Evolutionary conservation across 2,888 invertebrate species (phyloP).

Genomic region (Lymantria monacha): DNA sequence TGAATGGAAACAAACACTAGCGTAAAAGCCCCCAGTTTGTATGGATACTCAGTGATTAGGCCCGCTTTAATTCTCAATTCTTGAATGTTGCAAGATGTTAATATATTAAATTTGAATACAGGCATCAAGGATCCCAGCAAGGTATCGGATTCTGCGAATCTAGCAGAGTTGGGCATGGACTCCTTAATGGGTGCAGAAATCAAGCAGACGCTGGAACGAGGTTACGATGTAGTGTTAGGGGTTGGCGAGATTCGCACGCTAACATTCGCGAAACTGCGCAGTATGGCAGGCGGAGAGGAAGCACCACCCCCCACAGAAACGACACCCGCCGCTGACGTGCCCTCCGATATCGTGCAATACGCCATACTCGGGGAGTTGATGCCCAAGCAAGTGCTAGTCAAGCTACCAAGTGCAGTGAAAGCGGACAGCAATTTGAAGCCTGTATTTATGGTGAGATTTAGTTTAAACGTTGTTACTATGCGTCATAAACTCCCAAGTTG

Average conservation of each 20-base stretch:
- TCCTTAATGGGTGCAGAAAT: constrained; percentile 99
- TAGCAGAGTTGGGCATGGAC: constrained; percentile 98
- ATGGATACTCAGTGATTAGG: too few relatives aligned
- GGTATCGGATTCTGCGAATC: constrained; percentile 87
- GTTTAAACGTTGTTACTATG: not conserved
- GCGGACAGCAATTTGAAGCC: constrained; percentile 65
- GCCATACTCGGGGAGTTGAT: constrained; percentile 84
- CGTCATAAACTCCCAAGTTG: too few relatives aligned
- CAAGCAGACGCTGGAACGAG: constrained; percentile 96
- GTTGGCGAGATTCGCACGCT: constrained; percentile 95
- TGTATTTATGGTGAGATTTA: constrained; percentile 82
- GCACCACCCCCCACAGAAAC: constrained; percentile 13
- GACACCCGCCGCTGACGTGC: constrained; percentile 26
- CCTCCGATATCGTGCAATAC: constrained; percentile 70
- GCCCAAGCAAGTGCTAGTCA: constrained; percentile 87
- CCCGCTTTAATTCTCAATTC: too few relatives aligned
- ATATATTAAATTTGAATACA: constrained; percentile 27
- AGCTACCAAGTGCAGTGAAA: constrained; percentile 82
- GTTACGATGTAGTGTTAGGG: constrained; percentile 94
- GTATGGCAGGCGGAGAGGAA: constrained; percentile 70
- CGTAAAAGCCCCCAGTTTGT: too few relatives aligned
- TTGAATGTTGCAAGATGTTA: too few relatives aligned
- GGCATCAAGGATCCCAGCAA: constrained; percentile 93
- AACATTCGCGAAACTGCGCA: constrained; percentile 88
- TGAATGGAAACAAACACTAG: too few relatives aligned